Conservation (phyloP, 2,888 invertebrate species). For the Agrotis ipsilon region DNA sequence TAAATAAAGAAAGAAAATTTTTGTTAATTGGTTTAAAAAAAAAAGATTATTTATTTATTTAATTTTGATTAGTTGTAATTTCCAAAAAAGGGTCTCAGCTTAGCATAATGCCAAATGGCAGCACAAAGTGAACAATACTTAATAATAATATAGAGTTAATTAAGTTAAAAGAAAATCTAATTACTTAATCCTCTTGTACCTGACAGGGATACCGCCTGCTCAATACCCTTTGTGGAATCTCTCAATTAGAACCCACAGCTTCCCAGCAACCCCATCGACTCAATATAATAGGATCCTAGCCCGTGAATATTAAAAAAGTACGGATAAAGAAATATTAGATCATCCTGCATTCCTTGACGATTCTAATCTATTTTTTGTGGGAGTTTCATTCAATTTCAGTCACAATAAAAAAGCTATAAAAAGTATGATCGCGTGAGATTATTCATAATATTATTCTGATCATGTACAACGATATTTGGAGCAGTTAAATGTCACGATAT, state of each 20-base stretch:
- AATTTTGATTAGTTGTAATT: too few species aligned
- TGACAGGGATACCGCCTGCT: slow-evolving; percentile 4
- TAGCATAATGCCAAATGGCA: too few species aligned
- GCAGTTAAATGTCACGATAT: slow-evolving; percentile 10
- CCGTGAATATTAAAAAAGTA: slow-evolving; percentile 34
- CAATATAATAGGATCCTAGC: slow-evolving; percentile 19
- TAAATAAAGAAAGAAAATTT: too few species aligned
- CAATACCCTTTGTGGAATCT: slow-evolving; percentile 43
- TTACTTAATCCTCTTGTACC: slow-evolving; percentile 25
- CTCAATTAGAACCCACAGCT: slow-evolving; percentile 31
- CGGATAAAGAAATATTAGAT: slow-evolving; percentile 22
- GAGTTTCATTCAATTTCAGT: slow-evolving; percentile 27
- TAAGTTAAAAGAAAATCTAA: slow-evolving; percentile 17
- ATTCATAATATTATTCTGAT: slow-evolving; percentile 27
- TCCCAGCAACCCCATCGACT: slow-evolving; percentile 6
- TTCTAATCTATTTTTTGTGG: neutral
- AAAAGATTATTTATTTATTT: too few species aligned
- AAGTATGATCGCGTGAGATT: slow-evolving; percentile 10
- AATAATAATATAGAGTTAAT: too few species aligned
- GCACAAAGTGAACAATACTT: too few species aligned
- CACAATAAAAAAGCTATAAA: slow-evolving; percentile 25
- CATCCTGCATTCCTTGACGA: slow-evolving; percentile 22
- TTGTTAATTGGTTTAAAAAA: too few species aligned
- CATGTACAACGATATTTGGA: slow-evolving; percentile 1
- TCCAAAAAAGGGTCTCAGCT: too few species aligned